Evolutionary conservation across 2,888 invertebrate species (phyloP).

Genomic region (Erebia ligea): DNA sequence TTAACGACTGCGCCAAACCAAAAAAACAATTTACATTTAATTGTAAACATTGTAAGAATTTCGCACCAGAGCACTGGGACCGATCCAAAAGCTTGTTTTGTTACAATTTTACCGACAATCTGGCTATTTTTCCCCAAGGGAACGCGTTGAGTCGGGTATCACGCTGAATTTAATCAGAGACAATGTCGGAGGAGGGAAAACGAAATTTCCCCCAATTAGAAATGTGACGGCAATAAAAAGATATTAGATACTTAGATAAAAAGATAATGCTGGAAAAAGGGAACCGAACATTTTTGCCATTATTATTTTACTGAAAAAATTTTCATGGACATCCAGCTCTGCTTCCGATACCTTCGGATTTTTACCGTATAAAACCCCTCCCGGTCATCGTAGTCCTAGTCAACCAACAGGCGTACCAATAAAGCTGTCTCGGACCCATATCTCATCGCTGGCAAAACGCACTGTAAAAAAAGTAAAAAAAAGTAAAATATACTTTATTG

Average conservation of each 20-base stretch:
- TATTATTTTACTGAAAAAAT: neutral
- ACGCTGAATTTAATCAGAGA: constrained; percentile 29
- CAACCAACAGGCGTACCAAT: no score
- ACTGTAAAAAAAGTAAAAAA: no score
- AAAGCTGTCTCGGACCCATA: no score
- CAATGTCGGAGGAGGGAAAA: constrained; percentile 22
- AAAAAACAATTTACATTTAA: constrained; percentile 12
- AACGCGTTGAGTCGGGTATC: constrained; percentile 15
- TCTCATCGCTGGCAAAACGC: no score
- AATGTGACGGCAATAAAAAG: constrained; percentile 20
- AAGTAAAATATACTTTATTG: no score
- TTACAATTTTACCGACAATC: constrained; percentile 28
- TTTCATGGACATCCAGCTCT: no score
- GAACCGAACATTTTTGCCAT: neutral
- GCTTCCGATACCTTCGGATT: no score
- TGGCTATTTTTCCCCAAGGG: constrained; percentile 12
- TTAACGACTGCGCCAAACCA: neutral
- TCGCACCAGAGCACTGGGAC: constrained; percentile 11
- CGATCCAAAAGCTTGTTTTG: constrained; percentile 27
- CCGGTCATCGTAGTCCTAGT: no score
- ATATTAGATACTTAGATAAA: neutral
- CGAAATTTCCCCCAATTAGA: constrained; percentile 9
- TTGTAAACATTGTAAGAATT: constrained; percentile 16
- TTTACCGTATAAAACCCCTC: no score
- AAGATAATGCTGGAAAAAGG: neutral